Conservation (phyloP, 2,797 vertebrate species). For the Thripadectes ignobilis region DNA sequence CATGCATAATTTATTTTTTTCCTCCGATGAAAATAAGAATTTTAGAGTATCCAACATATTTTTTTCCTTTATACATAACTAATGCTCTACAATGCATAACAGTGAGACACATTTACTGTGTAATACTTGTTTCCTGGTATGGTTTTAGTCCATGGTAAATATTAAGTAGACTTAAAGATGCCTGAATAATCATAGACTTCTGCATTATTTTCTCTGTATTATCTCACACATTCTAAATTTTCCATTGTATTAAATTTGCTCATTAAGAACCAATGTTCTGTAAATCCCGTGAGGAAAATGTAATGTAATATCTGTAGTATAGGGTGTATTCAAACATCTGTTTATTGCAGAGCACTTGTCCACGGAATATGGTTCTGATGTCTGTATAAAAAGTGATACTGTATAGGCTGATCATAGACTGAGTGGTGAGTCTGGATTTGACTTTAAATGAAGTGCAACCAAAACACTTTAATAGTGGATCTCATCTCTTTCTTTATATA, state of each 20-base stretch:
- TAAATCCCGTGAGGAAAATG: conserved; percentile 50
- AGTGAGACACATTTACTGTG: neutral
- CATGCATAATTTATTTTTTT: neutral
- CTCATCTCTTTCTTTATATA: conserved; percentile 17
- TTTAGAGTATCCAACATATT: neutral
- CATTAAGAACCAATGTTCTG: conserved; percentile 63
- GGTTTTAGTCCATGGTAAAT: neutral
- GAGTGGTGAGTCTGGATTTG: neutral
- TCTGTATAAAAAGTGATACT: conserved; percentile 30
- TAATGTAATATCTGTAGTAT: conserved; percentile 7
- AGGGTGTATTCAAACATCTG: conserved; percentile 63
- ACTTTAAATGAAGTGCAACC: neutral
- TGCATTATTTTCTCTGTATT: conserved; percentile 24
- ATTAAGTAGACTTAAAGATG: neutral
- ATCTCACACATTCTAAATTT: conserved; percentile 33
- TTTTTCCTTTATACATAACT: neutral
- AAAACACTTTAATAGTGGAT: neutral
- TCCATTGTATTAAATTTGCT: conserved; percentile 58
- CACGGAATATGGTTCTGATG: conserved; percentile 59
- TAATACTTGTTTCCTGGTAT: neutral
- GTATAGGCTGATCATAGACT: neutral
- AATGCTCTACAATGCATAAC: neutral
- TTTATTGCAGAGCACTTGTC: conserved; percentile 46
- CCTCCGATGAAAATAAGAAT: neutral
- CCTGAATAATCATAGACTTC: neutral